These are phyloP conservation scores for Crotophaga sulcirostris DNA, from an alignment of 2,113 vertebrate species.

Conservation along the genomic window DNA sequence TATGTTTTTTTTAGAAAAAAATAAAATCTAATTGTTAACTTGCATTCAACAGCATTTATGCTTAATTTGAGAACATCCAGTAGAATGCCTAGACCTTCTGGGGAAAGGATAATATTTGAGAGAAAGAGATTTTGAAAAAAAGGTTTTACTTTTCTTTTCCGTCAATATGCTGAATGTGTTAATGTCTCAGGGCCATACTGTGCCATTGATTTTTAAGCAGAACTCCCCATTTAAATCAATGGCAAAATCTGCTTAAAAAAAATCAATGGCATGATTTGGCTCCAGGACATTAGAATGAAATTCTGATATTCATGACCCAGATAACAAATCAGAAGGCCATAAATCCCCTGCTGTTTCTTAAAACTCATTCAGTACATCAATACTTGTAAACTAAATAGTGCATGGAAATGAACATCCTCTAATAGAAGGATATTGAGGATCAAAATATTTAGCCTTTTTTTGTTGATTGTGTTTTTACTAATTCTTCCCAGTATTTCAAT, in stretches of 20 bases:
- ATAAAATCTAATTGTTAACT: conserved; percentile 34
- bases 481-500: not conserved
- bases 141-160: conserved; percentile 38
- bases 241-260: conserved; percentile 60
- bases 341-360: conserved; percentile 52
- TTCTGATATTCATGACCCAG: conserved; percentile 67
- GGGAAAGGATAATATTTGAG: conserved; percentile 32
- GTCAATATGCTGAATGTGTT: conserved; percentile 63
- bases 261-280: conserved; percentile 60
- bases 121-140: conserved; percentile 43
- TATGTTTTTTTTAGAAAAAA: not conserved
- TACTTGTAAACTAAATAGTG: conserved; percentile 43
- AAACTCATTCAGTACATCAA: conserved; percentile 12
- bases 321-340: conserved; percentile 36
- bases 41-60: conserved; percentile 50
- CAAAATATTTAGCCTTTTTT: conserved; percentile 19
- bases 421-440: not conserved
- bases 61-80: conserved; percentile 48
- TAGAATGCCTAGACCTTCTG: conserved; percentile 38
- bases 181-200: conserved; percentile 57
- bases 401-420: conserved; percentile 26
- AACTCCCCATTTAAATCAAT: conserved; percentile 61
- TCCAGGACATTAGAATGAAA: conserved; percentile 51
- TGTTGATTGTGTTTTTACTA: not conserved
- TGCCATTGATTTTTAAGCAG: conserved; percentile 65